Evolutionary conservation across 2,113 vertebrate species (phyloP).

Genomic region (Centropus unirufus): DNA sequence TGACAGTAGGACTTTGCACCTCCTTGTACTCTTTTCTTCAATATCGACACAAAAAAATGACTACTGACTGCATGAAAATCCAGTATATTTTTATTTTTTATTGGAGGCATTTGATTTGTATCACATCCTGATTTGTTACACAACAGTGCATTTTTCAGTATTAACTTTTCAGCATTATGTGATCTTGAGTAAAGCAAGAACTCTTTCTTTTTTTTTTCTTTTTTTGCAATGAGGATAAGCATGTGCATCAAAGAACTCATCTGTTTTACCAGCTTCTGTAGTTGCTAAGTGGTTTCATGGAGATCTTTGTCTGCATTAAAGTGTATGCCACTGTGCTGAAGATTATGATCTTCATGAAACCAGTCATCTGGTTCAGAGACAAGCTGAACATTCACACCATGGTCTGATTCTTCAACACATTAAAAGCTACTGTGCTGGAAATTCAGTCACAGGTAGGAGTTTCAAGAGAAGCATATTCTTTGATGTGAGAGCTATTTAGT

Average conservation of each 20-base stretch:
- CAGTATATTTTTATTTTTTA: not conserved
- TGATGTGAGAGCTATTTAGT: not conserved
- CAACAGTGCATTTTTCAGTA: not conserved
- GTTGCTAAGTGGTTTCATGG: not conserved
- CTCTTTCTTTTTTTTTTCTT: not conserved
- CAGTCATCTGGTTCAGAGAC: not conserved
- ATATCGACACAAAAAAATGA: not conserved
- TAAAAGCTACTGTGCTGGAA: not conserved
- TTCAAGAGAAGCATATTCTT: not conserved
- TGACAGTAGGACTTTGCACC: not conserved
- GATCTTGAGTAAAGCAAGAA: not conserved
- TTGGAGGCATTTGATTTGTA: not conserved
- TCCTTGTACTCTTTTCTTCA: not conserved
- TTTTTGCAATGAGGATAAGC: not conserved
- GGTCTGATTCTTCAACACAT: not conserved
- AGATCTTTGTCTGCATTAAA: not conserved
- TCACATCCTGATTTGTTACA: not conserved
- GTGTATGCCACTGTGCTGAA: not conserved
- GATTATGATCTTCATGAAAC: not conserved
- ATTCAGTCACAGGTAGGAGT: not conserved
- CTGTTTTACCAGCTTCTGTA: not conserved
- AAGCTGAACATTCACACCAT: not conserved
- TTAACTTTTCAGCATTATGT: not conserved
- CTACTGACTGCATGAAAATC: not conserved
- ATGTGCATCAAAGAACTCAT: not conserved